These are phyloP conservation scores for Anorthoa munda DNA, from an alignment of 2,888 invertebrate genomes.

Conservation along the genomic window DNA sequence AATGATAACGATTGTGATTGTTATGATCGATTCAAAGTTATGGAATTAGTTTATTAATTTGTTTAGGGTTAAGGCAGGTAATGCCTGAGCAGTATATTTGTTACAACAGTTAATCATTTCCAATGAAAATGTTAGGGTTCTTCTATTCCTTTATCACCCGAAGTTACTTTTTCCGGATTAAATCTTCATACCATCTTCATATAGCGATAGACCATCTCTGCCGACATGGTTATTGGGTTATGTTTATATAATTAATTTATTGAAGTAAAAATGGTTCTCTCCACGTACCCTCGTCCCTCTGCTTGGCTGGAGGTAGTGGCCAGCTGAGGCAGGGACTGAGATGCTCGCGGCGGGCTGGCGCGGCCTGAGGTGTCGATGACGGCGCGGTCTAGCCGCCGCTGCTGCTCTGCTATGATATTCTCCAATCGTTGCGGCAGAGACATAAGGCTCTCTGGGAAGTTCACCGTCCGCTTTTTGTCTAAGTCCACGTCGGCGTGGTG, in stretches of 20 bases:
- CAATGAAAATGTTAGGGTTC: not conserved
- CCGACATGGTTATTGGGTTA: too few species aligned
- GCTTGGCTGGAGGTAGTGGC: conserved; percentile 69
- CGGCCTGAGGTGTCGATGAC: conserved; percentile 80
- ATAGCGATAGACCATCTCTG: not conserved
- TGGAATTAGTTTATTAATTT: conserved; percentile 1
- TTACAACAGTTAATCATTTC: not conserved
- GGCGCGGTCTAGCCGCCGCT: conserved; percentile 76
- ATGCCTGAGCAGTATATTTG: not conserved
- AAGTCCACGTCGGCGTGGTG: conserved; percentile 70
- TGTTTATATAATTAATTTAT: too few species aligned
- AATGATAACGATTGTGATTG: conserved; percentile 56
- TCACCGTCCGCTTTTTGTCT: conserved; percentile 81
- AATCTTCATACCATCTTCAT: not conserved
- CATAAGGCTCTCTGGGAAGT: conserved; percentile 81
- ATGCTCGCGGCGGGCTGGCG: conserved; percentile 73
- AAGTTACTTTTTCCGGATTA: not conserved
- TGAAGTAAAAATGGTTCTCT: not conserved
- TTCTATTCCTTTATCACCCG: not conserved
- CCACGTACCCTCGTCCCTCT: conserved; percentile 70
- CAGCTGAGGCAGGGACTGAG: conserved; percentile 82
- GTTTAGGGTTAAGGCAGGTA: not conserved
- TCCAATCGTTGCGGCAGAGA: conserved; percentile 82
- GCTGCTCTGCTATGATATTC: conserved; percentile 80
- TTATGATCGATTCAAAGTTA: conserved; percentile 28